phyloP scores from a whole-genome alignment of 2,888 invertebrate species.

The Xanthorhoe spadicearia region DNA sequence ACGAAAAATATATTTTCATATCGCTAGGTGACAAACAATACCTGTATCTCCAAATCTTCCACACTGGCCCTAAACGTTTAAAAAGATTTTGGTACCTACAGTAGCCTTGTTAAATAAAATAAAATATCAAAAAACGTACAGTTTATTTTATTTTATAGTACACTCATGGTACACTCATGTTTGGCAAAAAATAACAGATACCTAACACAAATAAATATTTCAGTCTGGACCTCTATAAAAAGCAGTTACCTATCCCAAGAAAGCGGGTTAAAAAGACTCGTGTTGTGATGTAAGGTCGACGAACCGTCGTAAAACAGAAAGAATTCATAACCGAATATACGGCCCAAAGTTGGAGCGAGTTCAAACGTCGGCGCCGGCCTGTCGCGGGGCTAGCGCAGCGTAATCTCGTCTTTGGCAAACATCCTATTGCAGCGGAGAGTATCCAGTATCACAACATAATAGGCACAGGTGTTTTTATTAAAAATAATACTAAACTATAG shows the following conservation, averaged over 20 bases:
- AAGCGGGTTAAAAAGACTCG: not conserved
- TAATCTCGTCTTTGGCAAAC: conserved; percentile 58
- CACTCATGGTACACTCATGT: not conserved
- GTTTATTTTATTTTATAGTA: too few species aligned
- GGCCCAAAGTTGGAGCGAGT: conserved; percentile 27
- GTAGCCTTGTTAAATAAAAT: too few species aligned
- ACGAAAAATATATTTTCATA: too few species aligned
- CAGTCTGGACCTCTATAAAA: not conserved
- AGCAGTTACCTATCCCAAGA: not conserved
- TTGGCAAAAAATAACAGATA: not conserved
- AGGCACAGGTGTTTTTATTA: too few species aligned
- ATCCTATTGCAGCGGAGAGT: conserved; percentile 42
- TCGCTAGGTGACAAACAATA: too few species aligned
- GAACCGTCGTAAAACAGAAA: conserved; percentile 22
- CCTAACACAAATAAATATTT: not conserved
- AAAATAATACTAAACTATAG: too few species aligned
- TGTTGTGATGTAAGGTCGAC: conserved; percentile 11
- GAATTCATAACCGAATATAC: conserved; percentile 26
- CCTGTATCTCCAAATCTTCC: too few species aligned
- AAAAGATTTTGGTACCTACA: too few species aligned
- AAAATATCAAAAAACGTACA: too few species aligned
- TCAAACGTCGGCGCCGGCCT: conserved; percentile 31
- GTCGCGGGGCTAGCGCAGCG: conserved; percentile 40
- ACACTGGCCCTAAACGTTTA: too few species aligned
- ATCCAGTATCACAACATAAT: conserved; percentile 15